Evolutionary conservation across 2,797 vertebrate species (phyloP).

Genomic region (Gadopsis bispinosus): DNA sequence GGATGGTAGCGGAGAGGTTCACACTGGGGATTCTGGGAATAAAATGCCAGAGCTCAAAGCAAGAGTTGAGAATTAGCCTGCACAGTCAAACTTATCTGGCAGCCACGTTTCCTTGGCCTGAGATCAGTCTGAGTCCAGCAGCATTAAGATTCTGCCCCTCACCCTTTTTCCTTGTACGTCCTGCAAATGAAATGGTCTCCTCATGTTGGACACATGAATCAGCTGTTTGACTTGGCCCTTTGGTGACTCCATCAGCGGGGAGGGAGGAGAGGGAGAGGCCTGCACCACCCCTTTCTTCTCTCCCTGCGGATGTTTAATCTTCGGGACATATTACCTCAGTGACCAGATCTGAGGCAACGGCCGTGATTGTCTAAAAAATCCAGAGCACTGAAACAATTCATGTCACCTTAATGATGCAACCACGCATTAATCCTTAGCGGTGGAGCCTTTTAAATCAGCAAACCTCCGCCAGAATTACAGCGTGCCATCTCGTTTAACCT

Average conservation of each 20-base stretch:
- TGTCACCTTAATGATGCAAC: slow-evolving; percentile 70
- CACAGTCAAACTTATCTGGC: slow-evolving; percentile 51
- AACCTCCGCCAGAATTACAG: slow-evolving; percentile 69
- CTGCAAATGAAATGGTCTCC: slow-evolving; percentile 54
- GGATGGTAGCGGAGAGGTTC: slow-evolving; percentile 25
- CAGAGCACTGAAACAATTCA: slow-evolving; percentile 53
- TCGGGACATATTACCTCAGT: slow-evolving; percentile 78
- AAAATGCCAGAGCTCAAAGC: slow-evolving; percentile 62
- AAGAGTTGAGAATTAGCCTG: slow-evolving; percentile 3
- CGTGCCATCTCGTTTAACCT: slow-evolving; percentile 68
- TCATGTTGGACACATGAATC: slow-evolving; percentile 74
- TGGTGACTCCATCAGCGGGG: slow-evolving; percentile 33
- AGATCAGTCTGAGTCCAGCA: slow-evolving; percentile 50
- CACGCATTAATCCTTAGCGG: slow-evolving; percentile 55
- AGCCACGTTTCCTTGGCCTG: slow-evolving; percentile 57
- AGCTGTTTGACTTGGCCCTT: slow-evolving; percentile 73
- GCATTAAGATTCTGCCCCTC: slow-evolving; percentile 70
- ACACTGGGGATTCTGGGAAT: slow-evolving; percentile 29
- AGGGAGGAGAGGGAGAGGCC: slow-evolving; percentile 23
- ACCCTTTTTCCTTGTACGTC: slow-evolving; percentile 34
- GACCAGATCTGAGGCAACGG: slow-evolving; percentile 85
- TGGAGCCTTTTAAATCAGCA: slow-evolving; percentile 67
- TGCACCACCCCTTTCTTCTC: slow-evolving; percentile 23
- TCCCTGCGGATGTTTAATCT: slow-evolving; percentile 75
- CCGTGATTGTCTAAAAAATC: slow-evolving; percentile 73